Percentiles rank a stretch among this genome's conserved stretches.
Conservation (phyloP, 1,140 invertebrate species). For the Drosophila triauraria region DNA sequence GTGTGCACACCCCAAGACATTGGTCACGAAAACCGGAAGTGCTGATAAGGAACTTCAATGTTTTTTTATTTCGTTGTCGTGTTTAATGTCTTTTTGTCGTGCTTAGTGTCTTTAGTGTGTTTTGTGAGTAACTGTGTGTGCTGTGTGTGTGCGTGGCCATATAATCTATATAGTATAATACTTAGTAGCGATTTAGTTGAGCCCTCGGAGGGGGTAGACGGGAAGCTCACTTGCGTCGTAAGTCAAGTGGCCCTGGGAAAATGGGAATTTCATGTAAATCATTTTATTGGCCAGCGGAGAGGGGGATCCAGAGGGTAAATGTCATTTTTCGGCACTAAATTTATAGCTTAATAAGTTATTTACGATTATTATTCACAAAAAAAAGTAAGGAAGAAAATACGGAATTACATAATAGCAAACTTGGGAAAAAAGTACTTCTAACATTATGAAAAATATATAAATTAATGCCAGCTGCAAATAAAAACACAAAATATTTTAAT, state of each 20-base stretch:
- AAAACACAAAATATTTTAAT: background rate
- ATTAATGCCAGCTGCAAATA: background rate
- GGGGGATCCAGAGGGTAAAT: background rate
- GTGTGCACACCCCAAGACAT: constrained; percentile 69
- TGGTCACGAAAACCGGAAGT: constrained; percentile 85
- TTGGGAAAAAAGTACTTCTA: no score
- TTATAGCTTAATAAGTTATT: constrained; percentile 6
- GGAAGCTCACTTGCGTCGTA: background rate
- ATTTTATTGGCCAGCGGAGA: constrained; percentile 12
- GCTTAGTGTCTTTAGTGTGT: constrained; percentile 82
- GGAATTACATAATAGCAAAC: no score
- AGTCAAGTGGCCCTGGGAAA: constrained; percentile 57
- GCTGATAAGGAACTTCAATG: constrained; percentile 84
- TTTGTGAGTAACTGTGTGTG: constrained; percentile 17
- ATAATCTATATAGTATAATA: constrained; percentile 80
- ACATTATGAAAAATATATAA: background rate
- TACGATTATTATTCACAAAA: constrained; percentile 5
- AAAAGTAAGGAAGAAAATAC: background rate
- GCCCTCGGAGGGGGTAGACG: background rate
- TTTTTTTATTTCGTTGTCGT: constrained; percentile 84
- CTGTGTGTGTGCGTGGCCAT: constrained; percentile 55
- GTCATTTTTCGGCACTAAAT: constrained; percentile 11
- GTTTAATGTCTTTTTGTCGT: constrained; percentile 85
- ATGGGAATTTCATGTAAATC: constrained; percentile 50
- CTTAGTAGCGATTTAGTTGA: constrained; percentile 62